Percentiles rank a stretch among this genome's conserved stretches.
Conservation (phyloP, 2,797 vertebrate species). For the Sciurus vulgaris region DNA sequence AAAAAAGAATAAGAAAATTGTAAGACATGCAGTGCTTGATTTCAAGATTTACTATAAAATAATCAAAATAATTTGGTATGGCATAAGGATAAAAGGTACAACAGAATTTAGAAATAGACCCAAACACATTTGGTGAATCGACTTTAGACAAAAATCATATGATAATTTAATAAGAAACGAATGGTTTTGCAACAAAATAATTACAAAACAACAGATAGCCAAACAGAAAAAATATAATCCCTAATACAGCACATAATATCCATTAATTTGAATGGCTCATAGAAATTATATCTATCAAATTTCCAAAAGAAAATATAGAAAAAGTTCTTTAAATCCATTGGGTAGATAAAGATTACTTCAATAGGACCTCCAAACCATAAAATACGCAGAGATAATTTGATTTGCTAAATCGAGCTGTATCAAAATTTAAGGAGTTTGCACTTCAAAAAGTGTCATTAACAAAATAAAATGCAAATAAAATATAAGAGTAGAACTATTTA, state of each 20-base stretch:
- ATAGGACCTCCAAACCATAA: background rate
- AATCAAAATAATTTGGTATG: background rate
- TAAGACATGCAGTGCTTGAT: background rate
- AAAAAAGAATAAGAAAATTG: background rate
- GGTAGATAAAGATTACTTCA: background rate
- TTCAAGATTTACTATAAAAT: background rate
- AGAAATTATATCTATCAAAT: background rate
- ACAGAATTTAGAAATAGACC: background rate
- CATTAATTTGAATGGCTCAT: background rate
- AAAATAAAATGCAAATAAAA: background rate
- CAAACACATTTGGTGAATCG: background rate
- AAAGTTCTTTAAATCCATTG: background rate
- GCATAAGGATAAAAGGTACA: background rate
- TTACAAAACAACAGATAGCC: background rate
- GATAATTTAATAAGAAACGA: background rate
- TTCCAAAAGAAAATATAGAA: background rate
- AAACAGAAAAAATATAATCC: background rate
- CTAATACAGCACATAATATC: background rate
- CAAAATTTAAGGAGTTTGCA: background rate
- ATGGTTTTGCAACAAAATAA: background rate
- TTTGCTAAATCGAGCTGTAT: background rate
- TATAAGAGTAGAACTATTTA: background rate
- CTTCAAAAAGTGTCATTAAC: background rate
- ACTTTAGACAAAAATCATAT: background rate
- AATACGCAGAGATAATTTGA: background rate